These are phyloP conservation scores for Poecile atricapillus DNA, from an alignment of 2,113 vertebrate species.

Conservation along the genomic window DNA sequence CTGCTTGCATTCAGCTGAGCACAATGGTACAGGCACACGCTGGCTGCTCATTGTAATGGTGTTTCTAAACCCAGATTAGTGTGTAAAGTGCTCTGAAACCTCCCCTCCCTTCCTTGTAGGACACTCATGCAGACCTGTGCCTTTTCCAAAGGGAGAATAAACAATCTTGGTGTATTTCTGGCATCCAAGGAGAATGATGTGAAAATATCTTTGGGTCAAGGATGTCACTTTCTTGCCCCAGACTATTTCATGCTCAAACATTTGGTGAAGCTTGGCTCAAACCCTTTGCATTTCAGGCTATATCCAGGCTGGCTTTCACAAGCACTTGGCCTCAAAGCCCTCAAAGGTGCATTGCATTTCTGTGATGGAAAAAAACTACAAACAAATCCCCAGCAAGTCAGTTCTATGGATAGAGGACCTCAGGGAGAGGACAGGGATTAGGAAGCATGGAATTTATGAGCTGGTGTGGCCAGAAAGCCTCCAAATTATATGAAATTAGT, in stretches of 20 bases:
- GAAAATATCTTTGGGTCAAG: neutral
- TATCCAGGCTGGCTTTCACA: neutral
- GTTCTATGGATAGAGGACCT: neutral
- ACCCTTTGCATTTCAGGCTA: neutral
- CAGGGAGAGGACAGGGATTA: neutral
- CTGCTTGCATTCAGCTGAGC: neutral
- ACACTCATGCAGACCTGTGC: neutral
- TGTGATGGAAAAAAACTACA: neutral
- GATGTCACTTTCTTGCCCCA: neutral
- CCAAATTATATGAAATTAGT: neutral
- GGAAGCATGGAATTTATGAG: neutral
- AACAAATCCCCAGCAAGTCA: accelerated
- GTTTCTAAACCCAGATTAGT: neutral
- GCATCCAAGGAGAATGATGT: neutral
- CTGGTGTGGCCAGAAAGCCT: neutral
- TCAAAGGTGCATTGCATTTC: neutral
- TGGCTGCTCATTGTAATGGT: neutral
- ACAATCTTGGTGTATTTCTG: neutral
- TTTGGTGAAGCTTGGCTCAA: neutral
- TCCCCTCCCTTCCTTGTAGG: neutral
- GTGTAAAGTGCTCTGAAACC: neutral
- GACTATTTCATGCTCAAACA: neutral
- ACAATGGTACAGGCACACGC: neutral
- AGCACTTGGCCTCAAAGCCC: neutral
- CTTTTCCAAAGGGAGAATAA: neutral